phyloP scores from a whole-genome alignment of 2,113 vertebrate species.

The Thinocorus orbignyianus region DNA sequence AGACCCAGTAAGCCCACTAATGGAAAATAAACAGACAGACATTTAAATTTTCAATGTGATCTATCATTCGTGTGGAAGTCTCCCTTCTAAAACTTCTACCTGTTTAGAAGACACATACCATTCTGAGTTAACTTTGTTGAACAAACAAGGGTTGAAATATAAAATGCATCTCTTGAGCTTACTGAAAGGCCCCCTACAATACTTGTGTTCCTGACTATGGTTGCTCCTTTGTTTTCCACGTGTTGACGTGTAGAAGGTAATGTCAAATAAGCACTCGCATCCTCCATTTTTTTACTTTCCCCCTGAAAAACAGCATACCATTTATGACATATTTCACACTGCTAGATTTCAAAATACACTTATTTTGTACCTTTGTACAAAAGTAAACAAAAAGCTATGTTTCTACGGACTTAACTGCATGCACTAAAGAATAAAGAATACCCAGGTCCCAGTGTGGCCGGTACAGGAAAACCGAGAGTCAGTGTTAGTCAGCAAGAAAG shows the following conservation, averaged over 20 bases:
- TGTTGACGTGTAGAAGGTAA: constrained; percentile 83
- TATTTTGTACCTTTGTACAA: background rate
- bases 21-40: background rate
- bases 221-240: constrained; percentile 78
- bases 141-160: constrained; percentile 93
- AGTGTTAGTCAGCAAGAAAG: background rate
- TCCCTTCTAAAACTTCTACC: background rate
- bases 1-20: constrained; percentile 92
- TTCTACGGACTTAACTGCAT: background rate
- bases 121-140: constrained; percentile 99
- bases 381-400: background rate
- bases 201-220: constrained; percentile 83
- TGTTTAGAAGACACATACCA: constrained; percentile 71
- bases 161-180: constrained; percentile 90
- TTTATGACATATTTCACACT: background rate
- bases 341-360: background rate
- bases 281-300: constrained; percentile 98
- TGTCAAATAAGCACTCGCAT: constrained; percentile 84
- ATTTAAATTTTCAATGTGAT: background rate
- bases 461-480: background rate
- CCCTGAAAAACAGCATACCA: constrained; percentile 77
- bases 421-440: background rate
- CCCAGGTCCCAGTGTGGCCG: too few species aligned
- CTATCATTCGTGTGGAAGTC: background rate
- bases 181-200: constrained; percentile 84